Percentiles rank a stretch among this genome's conserved stretches.
Conservation (phyloP, 2,113 vertebrate genomes). For the Myotis lucifugus region DNA sequence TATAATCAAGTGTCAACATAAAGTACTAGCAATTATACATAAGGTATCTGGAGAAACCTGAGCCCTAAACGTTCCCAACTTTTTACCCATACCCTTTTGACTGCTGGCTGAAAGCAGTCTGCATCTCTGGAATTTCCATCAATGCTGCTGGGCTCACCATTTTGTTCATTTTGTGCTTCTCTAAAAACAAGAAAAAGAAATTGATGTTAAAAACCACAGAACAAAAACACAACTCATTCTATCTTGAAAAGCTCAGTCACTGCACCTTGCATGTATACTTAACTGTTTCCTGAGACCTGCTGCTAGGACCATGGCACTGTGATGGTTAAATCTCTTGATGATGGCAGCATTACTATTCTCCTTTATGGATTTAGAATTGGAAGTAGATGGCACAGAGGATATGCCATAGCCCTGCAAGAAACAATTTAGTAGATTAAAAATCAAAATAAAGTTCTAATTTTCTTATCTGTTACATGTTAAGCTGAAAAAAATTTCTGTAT, state of each 20-base stretch:
- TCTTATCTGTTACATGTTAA: not conserved
- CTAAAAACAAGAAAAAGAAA: slow-evolving; percentile 84
- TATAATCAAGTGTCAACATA: not conserved
- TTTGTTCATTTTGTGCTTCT: slow-evolving; percentile 92
- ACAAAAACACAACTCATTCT: not conserved
- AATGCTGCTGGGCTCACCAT: slow-evolving; percentile 92
- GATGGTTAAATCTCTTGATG: slow-evolving; percentile 99
- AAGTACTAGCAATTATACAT: not conserved
- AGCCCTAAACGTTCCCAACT: not conserved
- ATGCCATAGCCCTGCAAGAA: slow-evolving; percentile 92
- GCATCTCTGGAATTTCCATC: slow-evolving; percentile 96
- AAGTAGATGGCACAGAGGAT: slow-evolving; percentile 88
- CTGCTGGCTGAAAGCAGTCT: slow-evolving; percentile 94
- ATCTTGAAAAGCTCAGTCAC: not conserved
- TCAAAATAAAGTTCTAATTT: slow-evolving; percentile 49
- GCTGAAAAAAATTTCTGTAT: not conserved
- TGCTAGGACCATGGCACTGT: slow-evolving; percentile 99
- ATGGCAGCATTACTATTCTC: slow-evolving; percentile 98
- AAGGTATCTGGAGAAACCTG: not conserved
- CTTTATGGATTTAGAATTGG: slow-evolving; percentile 89
- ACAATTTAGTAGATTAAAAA: slow-evolving; percentile 60
- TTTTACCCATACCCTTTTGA: slow-evolving; percentile 92
- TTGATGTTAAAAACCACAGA: slow-evolving; percentile 69
- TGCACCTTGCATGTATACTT: slow-evolving; percentile 70
- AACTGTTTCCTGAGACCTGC: slow-evolving; percentile 95